Evolutionary conservation across 2,113 vertebrate species (phyloP).

Genomic region (Syngnathus typhle): DNA sequence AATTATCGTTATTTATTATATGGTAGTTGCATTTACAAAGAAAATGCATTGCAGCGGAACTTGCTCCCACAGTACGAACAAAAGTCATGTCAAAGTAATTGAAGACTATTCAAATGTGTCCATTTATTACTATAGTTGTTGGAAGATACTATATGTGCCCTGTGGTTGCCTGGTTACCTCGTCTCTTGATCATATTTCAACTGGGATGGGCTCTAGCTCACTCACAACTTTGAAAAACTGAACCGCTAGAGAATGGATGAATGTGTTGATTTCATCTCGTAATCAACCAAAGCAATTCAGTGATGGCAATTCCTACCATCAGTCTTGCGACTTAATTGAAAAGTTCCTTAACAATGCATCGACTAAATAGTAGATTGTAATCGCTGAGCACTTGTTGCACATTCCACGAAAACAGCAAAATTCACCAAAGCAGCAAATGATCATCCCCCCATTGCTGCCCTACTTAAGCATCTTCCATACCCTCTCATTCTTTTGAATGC

Average conservation of each 20-base stretch:
- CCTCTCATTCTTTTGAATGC: slow-evolving; percentile 9
- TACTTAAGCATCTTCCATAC: slow-evolving; percentile 12
- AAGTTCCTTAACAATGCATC: background rate
- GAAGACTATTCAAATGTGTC: background rate
- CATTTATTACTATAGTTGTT: background rate
- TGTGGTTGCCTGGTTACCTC: background rate
- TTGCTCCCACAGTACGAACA: no score
- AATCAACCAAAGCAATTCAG: background rate
- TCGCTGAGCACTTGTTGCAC: background rate
- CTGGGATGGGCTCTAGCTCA: background rate
- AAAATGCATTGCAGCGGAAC: no score
- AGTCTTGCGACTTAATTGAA: background rate
- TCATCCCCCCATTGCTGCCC: slow-evolving; percentile 6
- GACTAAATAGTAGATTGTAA: background rate
- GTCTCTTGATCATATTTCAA: background rate
- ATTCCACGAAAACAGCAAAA: slow-evolving; percentile 7
- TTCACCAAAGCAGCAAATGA: slow-evolving; percentile 16
- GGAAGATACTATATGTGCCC: background rate
- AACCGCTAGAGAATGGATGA: background rate
- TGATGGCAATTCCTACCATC: background rate
- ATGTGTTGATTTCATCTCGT: background rate
- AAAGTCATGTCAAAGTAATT: background rate
- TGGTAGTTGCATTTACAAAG: no score
- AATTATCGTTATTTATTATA: no score
- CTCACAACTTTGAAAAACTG: background rate